phyloP scores from a whole-genome alignment of 2,113 vertebrate species.

The Anas platyrhynchos region DNA sequence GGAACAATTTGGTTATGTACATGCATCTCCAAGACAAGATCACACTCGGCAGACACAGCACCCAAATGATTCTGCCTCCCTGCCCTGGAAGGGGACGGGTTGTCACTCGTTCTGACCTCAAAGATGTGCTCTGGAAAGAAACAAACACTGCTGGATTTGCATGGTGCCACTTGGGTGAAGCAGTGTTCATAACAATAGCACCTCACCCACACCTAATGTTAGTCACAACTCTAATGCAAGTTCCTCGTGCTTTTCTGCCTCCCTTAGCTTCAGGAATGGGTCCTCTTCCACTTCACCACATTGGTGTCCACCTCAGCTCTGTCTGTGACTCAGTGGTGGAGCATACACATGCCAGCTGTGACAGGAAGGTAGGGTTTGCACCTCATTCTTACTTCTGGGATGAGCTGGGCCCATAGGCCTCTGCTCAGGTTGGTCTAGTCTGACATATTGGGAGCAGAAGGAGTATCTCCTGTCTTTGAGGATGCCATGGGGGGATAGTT shows the following conservation, averaged over 20 bases:
- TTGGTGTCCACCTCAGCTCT: fast-evolving
- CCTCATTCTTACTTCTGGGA: neutral
- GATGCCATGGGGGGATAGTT: neutral
- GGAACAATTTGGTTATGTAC: neutral
- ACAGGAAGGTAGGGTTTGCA: neutral
- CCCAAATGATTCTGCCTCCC: neutral
- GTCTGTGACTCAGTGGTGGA: neutral
- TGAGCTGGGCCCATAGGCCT: neutral
- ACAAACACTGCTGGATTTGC: neutral
- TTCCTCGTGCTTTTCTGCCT: neutral
- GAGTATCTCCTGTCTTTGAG: neutral
- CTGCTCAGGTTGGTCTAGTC: neutral
- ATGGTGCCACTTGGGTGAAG: neutral
- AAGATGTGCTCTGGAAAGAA: neutral
- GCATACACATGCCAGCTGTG: neutral
- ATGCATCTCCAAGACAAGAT: neutral
- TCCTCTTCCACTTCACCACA: neutral
- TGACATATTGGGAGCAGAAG: neutral
- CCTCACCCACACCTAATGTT: neutral
- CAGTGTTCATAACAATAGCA: neutral
- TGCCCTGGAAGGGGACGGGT: neutral
- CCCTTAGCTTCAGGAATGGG: neutral
- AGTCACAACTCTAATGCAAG: neutral
- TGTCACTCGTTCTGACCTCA: neutral
- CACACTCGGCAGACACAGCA: neutral